Evolutionary conservation across 2,888 invertebrate species (phyloP).

Genomic region (Lasioglossum villosulum): DNA sequence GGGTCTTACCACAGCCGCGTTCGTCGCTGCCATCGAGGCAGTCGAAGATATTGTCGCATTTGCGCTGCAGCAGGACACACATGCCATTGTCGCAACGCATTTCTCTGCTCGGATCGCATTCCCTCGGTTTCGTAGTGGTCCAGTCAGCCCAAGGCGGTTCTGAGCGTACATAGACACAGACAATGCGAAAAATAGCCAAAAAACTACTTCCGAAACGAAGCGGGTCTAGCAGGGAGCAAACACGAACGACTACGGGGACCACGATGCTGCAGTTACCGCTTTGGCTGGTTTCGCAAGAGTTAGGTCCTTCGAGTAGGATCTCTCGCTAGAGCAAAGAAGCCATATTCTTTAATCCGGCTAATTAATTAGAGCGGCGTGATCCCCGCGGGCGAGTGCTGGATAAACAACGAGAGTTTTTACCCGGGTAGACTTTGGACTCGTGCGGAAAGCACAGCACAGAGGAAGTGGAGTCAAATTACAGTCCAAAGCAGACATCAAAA

Average conservation of each 20-base stretch:
- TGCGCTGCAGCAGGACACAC: slow-evolving; percentile 87
- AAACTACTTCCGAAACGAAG: slow-evolving; percentile 1
- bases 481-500: slow-evolving; percentile 35
- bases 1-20: slow-evolving; percentile 85
- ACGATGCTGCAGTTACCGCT: background rate
- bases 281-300: background rate
- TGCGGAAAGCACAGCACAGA: slow-evolving; percentile 13
- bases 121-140: slow-evolving; percentile 61
- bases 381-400: slow-evolving; percentile 41
- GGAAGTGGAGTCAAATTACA: slow-evolving; percentile 18
- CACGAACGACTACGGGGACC: background rate
- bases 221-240: background rate
- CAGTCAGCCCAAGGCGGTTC: slow-evolving; percentile 62
- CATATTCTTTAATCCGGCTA: slow-evolving; percentile 31
- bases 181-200: slow-evolving; percentile 10
- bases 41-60: slow-evolving; percentile 87
- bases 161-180: slow-evolving; percentile 67
- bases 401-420: slow-evolving; percentile 29
- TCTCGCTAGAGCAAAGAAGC: background rate
- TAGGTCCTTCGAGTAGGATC: background rate
- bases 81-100: slow-evolving; percentile 86
- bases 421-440: slow-evolving; percentile 5
- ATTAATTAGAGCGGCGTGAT: slow-evolving; percentile 49
- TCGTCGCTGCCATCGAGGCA: slow-evolving; percentile 89
- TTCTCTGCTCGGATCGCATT: slow-evolving; percentile 79